phyloP scores from a whole-genome alignment of 2,888 invertebrate genomes.

The Byasa hedistus region DNA sequence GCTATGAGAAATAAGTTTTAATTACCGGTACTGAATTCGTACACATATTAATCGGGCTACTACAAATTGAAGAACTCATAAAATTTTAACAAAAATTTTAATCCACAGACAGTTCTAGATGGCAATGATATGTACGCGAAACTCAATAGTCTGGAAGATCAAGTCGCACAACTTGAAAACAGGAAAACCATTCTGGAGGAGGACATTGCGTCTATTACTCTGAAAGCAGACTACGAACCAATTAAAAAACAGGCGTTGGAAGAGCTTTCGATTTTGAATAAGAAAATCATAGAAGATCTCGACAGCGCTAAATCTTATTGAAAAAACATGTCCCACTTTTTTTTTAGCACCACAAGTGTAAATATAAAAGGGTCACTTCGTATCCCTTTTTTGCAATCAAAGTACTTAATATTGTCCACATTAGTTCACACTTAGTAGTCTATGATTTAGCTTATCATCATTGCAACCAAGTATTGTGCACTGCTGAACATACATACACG shows the following conservation, averaged over 20 bases:
- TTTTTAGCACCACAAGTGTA: no score
- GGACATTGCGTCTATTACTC: slow-evolving; percentile 83
- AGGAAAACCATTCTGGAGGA: slow-evolving; percentile 84
- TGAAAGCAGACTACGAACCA: slow-evolving; percentile 84
- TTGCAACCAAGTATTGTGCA: no score
- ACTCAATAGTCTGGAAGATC: slow-evolving; percentile 84
- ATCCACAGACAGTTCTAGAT: slow-evolving; percentile 78
- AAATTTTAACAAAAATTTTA: background rate
- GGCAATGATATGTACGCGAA: slow-evolving; percentile 86
- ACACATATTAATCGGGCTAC: no score
- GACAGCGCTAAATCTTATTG: slow-evolving; percentile 58
- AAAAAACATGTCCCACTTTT: background rate
- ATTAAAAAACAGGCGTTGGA: slow-evolving; percentile 80
- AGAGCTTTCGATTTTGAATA: slow-evolving; percentile 78
- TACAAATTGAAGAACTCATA: background rate
- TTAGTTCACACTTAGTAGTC: no score
- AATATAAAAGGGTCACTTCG: no score
- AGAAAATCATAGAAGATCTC: slow-evolving; percentile 72
- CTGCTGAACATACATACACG: no score
- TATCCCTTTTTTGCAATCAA: background rate
- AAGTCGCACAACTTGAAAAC: slow-evolving; percentile 83
- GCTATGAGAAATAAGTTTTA: no score
- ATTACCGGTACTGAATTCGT: no score
- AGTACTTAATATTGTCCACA: no score
- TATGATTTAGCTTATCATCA: no score